Evolutionary conservation across 1,140 invertebrate species (phyloP).

Genomic region (Drosophila teissieri): DNA sequence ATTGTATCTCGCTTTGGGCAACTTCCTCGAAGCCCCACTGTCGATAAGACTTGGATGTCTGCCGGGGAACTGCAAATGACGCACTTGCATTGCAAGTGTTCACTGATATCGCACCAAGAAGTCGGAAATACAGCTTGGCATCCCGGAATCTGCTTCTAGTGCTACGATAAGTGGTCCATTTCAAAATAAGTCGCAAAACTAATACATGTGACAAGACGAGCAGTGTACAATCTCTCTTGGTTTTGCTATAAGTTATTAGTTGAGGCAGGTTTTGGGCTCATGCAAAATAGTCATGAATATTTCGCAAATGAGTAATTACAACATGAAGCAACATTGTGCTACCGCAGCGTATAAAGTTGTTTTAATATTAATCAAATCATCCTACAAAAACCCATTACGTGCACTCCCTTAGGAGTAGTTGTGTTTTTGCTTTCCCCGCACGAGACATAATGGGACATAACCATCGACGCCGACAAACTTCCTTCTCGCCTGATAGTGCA

Average conservation of each 20-base stretch:
- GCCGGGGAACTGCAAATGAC: constrained; percentile 38
- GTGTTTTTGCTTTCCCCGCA: neutral
- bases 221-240: no score
- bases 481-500: constrained; percentile 71
- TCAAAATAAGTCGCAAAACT: neutral
- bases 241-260: neutral
- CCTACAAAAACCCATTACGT: neutral
- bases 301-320: neutral
- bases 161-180: constrained; percentile 2
- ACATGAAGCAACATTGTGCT: neutral
- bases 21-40: constrained; percentile 27
- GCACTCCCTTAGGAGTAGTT: neutral
- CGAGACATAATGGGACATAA: constrained; percentile 15
- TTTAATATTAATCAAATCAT: neutral
- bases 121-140: constrained; percentile 7
- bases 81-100: constrained; percentile 31
- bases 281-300: neutral
- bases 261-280: neutral
- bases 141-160: constrained; percentile 1
- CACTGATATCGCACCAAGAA: constrained; percentile 16
- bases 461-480: constrained; percentile 56
- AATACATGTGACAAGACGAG: neutral
- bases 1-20: constrained; percentile 16
- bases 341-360: neutral
- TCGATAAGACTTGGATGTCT: constrained; percentile 22